Evolutionary conservation across 2,113 vertebrate species (phyloP).

Genomic region (Dicaeum eximium): DNA sequence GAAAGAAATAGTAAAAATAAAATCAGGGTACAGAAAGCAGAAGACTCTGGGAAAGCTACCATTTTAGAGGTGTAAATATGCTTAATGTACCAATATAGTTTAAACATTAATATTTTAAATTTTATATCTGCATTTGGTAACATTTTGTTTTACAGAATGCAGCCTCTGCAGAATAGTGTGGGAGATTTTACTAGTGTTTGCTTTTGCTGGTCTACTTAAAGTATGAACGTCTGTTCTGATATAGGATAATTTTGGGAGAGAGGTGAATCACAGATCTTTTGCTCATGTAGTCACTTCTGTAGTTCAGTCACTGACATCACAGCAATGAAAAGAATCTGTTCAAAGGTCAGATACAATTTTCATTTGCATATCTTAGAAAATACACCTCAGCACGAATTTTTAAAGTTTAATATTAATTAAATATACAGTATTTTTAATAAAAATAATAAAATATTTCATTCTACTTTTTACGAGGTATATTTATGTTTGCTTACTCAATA

Average conservation of each 20-base stretch:
- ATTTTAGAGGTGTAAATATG: not conserved
- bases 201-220: not conserved
- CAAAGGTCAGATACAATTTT: not conserved
- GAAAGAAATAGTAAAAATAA: not conserved
- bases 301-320: not conserved
- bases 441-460: not conserved
- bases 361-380: not conserved
- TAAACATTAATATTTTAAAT: not conserved
- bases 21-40: not conserved
- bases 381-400: not conserved
- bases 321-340: not conserved
- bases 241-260: not conserved
- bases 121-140: not conserved
- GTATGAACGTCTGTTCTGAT: not conserved
- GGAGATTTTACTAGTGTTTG: not conserved
- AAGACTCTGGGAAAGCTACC: not conserved
- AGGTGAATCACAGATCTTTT: not conserved
- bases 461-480: not conserved
- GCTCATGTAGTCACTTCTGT: not conserved
- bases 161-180: not conserved
- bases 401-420: not conserved
- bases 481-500: not conserved
- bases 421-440: rapidly evolving
- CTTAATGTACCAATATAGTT: not conserved
- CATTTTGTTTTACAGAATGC: not conserved